phyloP scores from a whole-genome alignment of 2,797 vertebrate species.

The Schizothorax lantsangensis region DNA sequence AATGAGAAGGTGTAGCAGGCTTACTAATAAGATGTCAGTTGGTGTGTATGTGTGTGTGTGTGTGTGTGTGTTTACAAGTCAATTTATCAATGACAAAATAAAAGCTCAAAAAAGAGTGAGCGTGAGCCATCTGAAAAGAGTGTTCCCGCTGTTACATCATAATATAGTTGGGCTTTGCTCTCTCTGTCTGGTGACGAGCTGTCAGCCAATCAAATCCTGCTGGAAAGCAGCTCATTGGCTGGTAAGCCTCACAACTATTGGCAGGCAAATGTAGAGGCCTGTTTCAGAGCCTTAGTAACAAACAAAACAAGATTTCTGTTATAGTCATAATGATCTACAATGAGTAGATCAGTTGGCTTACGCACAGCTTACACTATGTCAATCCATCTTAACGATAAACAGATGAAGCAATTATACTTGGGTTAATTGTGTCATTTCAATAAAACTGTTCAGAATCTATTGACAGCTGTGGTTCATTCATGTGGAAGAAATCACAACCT shows the following conservation, averaged over 20 bases:
- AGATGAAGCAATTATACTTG: slow-evolving; percentile 6
- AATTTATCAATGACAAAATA: slow-evolving; percentile 46
- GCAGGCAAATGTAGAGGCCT: slow-evolving; percentile 56
- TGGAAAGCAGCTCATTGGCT: slow-evolving; percentile 58
- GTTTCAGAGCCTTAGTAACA: slow-evolving; percentile 17
- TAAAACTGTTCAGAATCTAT: slow-evolving; percentile 40
- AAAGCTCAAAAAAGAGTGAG: slow-evolving; percentile 32
- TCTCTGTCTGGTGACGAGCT: slow-evolving; percentile 69
- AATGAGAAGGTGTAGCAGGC: slow-evolving; percentile 52
- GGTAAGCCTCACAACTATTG: slow-evolving; percentile 69
- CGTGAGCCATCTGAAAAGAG: slow-evolving; percentile 65
- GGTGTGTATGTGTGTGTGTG: slow-evolving; percentile 58
- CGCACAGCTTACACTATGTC: background rate
- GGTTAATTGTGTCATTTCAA: slow-evolving; percentile 11
- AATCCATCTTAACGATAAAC: slow-evolving; percentile 13
- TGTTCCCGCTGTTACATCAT: slow-evolving; percentile 70
- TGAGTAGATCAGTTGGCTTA: background rate
- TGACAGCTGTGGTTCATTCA: slow-evolving; percentile 61
- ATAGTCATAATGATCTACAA: slow-evolving; percentile 17
- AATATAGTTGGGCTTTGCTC: slow-evolving; percentile 62
- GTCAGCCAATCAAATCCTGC: slow-evolving; percentile 68
- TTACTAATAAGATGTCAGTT: slow-evolving; percentile 67
- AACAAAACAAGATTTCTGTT: slow-evolving; percentile 34
- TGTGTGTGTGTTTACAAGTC: slow-evolving; percentile 32
- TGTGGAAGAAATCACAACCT: slow-evolving; percentile 72